phyloP scores from a whole-genome alignment of 1,140 invertebrate genomes.

The Saccostrea cuccullata region DNA sequence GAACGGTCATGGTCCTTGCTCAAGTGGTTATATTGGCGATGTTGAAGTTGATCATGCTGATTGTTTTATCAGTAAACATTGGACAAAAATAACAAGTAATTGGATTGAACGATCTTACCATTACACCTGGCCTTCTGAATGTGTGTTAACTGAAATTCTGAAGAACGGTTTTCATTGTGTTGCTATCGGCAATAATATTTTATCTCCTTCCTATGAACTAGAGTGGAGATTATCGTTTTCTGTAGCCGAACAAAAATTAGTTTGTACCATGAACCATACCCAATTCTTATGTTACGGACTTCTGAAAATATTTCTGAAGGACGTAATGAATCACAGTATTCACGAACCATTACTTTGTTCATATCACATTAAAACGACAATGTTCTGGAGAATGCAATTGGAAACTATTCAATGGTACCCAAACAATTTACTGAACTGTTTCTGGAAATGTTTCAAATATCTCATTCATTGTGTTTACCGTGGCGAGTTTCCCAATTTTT shows the following conservation, averaged over 20 bases:
- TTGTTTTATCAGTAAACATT: background rate
- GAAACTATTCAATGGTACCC: background rate
- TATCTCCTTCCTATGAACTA: background rate
- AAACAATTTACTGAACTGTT: background rate
- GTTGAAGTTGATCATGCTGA: background rate
- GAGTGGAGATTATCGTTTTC: background rate
- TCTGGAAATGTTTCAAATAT: background rate
- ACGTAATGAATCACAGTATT: background rate
- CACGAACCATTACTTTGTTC: background rate
- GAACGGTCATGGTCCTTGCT: background rate
- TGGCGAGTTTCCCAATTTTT: background rate
- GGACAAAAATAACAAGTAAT: background rate
- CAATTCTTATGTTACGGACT: too few relatives aligned
- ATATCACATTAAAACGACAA: background rate
- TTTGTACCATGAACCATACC: too few relatives aligned
- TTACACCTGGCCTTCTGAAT: background rate
- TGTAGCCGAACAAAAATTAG: too few relatives aligned
- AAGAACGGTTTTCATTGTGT: background rate
- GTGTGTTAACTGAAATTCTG: background rate
- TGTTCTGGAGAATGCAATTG: background rate
- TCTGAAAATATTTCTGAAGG: too few relatives aligned
- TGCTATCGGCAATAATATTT: background rate
- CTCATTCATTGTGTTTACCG: background rate
- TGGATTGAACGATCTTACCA: background rate
- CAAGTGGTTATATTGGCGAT: background rate